These are phyloP conservation scores for Tapirus terrestris DNA, from an alignment of 2,113 vertebrate species.

Conservation along the genomic window DNA sequence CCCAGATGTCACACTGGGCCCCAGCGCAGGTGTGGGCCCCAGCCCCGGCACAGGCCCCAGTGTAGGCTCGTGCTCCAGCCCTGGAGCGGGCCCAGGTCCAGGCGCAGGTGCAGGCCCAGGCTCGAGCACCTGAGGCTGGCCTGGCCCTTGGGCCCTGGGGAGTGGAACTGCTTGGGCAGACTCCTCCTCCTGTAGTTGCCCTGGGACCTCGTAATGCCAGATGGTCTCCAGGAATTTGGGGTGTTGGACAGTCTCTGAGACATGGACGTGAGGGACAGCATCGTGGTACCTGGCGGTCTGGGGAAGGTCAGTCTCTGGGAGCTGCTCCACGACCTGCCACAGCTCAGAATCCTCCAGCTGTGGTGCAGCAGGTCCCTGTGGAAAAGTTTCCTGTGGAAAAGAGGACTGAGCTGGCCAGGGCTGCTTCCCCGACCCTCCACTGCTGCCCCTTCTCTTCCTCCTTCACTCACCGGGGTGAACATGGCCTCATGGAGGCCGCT, in stretches of 20 bases:
- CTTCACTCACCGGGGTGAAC: constrained; percentile 47
- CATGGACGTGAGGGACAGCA: rapidly evolving
- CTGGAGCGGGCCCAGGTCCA: rapidly evolving
- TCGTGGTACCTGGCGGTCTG: rapidly evolving
- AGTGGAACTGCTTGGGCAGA: background rate
- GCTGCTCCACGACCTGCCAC: background rate
- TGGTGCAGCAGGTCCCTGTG: background rate
- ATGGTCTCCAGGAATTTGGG: rapidly evolving
- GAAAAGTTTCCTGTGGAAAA: background rate
- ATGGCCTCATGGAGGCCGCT: constrained; percentile 63
- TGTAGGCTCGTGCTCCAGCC: rapidly evolving
- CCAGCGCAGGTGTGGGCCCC: background rate
- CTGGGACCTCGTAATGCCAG: rapidly evolving
- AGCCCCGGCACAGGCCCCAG: background rate
- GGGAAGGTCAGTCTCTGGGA: background rate
- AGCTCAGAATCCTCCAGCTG: rapidly evolving
- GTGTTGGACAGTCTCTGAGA: rapidly evolving
- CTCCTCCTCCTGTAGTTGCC: rapidly evolving
- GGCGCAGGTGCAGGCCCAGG: background rate
- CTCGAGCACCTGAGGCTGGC: background rate
- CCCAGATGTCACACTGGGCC: too few species aligned
- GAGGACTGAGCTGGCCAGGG: background rate
- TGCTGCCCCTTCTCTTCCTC: background rate
- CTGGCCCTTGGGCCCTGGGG: rapidly evolving
- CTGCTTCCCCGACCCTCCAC: background rate